Evolutionary conservation across 1,140 invertebrate genomes (phyloP).

Genomic region (Zophobas morio): DNA sequence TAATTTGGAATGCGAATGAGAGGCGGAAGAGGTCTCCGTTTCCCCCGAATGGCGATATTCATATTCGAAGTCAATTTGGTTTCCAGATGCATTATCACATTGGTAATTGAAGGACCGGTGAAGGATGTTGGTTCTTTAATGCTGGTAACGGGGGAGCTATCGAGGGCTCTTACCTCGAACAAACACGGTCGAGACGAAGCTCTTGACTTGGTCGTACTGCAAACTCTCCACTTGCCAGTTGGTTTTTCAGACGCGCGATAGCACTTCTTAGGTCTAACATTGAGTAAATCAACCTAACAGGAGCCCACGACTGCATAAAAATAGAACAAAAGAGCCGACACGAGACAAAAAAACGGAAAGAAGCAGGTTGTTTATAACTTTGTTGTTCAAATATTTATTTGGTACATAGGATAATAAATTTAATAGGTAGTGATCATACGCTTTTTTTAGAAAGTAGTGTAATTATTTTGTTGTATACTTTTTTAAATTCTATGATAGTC

Average conservation of each 20-base stretch:
- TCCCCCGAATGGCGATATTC: slow-evolving; percentile 22
- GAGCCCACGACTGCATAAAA: not conserved
- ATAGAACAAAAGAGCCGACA: slow-evolving; percentile 1
- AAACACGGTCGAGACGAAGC: slow-evolving; percentile 38
- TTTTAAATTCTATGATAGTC: no score
- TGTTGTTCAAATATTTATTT: no score
- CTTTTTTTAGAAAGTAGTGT: no score
- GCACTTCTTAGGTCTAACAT: slow-evolving; percentile 13
- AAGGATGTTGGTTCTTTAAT: slow-evolving; percentile 52
- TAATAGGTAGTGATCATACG: no score
- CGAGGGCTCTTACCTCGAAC: slow-evolving; percentile 38
- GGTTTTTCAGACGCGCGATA: slow-evolving; percentile 18
- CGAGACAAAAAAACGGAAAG: not conserved
- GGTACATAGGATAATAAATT: no score
- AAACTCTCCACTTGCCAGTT: slow-evolving; percentile 32
- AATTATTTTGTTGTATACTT: no score
- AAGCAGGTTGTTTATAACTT: no score
- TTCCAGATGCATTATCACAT: slow-evolving; percentile 47
- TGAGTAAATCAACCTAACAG: slow-evolving; percentile 2
- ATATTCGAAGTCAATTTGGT: slow-evolving; percentile 32
- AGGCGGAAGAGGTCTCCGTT: not conserved
- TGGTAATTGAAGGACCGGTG: slow-evolving; percentile 41
- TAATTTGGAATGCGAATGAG: slow-evolving; percentile 17
- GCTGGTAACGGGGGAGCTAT: slow-evolving; percentile 46
- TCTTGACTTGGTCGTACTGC: slow-evolving; percentile 39